Evolutionary conservation across 2,797 vertebrate genomes (phyloP), one percentile per base, ranked within the genome.

Genomic region (Helicolenus hilgendorfi): DNA sequence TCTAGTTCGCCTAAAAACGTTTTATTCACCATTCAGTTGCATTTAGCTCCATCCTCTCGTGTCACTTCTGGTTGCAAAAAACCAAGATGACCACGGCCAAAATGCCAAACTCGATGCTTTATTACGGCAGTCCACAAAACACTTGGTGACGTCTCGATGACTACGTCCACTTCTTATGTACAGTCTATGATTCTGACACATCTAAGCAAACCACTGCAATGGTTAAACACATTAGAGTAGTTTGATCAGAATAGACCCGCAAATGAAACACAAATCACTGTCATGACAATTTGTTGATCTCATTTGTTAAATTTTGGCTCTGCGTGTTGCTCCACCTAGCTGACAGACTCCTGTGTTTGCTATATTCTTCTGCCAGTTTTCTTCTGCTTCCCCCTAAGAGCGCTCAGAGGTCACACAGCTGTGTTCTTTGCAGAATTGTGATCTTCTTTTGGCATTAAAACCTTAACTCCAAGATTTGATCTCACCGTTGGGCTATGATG

Each of bases 401-500:
- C 0, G 11, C 31, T 79, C 82, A 74, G 83, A 92, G 76, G 62
- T 86, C 68, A 89, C 68, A 89, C 85, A 84, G 70, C 74, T 92
- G 81, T 70, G 65, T 24, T 77, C 49, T 86, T 83, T 68, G 24
- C 60, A 35, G 63, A 71, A 22, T 71, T 85, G 20, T 67, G 76
- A 83, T 86, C 78, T 77, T 81, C 31, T 78, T 49, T 71, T 89
- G 86, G 70, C 79, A 62, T 68, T 33, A 78, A 75, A 76, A 73
- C 27, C 38, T 74, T 58, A 68, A 55, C 78, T 62, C 56, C 58
- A 63, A 74, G 77, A 83, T 59, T 83, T 93, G 79, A 94, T 93
- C 91, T 96, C 92, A 93, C 69, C 55, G 4, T 49, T 41, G 74
- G 18, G 45, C 62, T 78, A 59, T 56, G 78, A 92, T 93, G 94